Evolutionary conservation across 2,888 invertebrate genomes (phyloP).

Genomic region (Watsonalla cultraria): DNA sequence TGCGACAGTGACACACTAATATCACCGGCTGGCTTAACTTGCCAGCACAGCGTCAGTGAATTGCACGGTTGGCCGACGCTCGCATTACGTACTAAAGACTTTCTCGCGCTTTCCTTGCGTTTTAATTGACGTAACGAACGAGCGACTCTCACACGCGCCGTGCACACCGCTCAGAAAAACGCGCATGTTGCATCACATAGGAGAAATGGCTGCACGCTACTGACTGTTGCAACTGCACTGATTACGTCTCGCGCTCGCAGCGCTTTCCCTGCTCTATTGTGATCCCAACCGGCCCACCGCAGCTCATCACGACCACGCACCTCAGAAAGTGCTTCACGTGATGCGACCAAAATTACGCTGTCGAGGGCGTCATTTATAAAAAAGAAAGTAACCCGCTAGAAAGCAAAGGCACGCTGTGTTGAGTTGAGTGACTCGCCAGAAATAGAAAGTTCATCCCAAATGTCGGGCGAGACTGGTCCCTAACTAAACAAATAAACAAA

Average conservation of each 20-base stretch:
- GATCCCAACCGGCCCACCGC: constrained; percentile 47
- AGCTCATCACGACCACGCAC: constrained; percentile 17
- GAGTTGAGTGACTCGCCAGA: constrained; percentile 61
- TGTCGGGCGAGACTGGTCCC: constrained; percentile 55
- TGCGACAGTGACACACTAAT: constrained; percentile 58
- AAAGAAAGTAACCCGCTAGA: constrained; percentile 75
- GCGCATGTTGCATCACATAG: constrained; percentile 69
- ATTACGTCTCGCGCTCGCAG: constrained; percentile 43
- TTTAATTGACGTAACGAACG: constrained; percentile 76
- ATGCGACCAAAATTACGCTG: constrained; percentile 46
- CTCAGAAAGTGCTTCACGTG: constrained; percentile 33
- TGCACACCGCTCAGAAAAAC: constrained; percentile 51
- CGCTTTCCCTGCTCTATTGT: constrained; percentile 68
- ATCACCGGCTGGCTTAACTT: neutral
- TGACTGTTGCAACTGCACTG: constrained; percentile 65
- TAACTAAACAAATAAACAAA: constrained; percentile 74
- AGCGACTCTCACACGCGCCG: constrained; percentile 68
- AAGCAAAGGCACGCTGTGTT: constrained; percentile 62
- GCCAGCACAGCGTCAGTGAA: constrained; percentile 25
- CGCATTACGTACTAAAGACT: constrained; percentile 67
- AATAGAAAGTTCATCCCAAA: constrained; percentile 75
- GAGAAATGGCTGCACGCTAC: constrained; percentile 75
- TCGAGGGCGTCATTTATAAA: constrained; percentile 51
- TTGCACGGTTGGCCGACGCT: constrained; percentile 32
- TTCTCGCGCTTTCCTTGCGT: constrained; percentile 73